Evolutionary conservation across 92 coral and sea anemone genomes (phyloP).

Genomic region (Actinostola sp.): DNA sequence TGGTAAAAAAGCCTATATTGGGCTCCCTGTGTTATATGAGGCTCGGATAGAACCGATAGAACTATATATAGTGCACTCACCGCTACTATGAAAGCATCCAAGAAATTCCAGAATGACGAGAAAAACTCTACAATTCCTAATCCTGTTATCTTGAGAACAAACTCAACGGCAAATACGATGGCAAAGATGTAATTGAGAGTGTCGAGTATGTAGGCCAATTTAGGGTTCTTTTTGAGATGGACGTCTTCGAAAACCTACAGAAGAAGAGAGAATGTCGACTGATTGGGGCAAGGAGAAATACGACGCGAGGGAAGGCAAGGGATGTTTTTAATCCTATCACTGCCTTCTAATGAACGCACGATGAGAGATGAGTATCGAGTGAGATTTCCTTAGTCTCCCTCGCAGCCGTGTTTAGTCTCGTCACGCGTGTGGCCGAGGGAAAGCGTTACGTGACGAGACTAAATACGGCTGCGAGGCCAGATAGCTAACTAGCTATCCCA

Average conservation of each 20-base stretch:
- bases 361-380: no score
- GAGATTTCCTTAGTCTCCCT: no score
- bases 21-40: neutral
- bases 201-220: constrained; percentile 68
- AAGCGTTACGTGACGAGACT: no score
- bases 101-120: constrained; percentile 89
- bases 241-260: constrained; percentile 95
- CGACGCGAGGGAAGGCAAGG: no score
- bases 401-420: no score
- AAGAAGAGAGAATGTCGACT: no score
- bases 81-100: constrained; percentile 87
- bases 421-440: no score
- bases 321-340: no score
- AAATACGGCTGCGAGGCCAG: no score
- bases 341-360: no score
- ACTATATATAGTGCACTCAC: constrained; percentile 43
- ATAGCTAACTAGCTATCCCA: no score
- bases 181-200: constrained; percentile 82
- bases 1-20: no score
- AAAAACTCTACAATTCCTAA: constrained; percentile 83
- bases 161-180: constrained; percentile 82
- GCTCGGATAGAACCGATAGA: neutral
- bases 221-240: constrained; percentile 71
- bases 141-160: constrained; percentile 86
- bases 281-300: neutral